These are phyloP conservation scores for Erithacus rubecula DNA, from an alignment of 2,797 vertebrate genomes.

Conservation along the genomic window DNA sequence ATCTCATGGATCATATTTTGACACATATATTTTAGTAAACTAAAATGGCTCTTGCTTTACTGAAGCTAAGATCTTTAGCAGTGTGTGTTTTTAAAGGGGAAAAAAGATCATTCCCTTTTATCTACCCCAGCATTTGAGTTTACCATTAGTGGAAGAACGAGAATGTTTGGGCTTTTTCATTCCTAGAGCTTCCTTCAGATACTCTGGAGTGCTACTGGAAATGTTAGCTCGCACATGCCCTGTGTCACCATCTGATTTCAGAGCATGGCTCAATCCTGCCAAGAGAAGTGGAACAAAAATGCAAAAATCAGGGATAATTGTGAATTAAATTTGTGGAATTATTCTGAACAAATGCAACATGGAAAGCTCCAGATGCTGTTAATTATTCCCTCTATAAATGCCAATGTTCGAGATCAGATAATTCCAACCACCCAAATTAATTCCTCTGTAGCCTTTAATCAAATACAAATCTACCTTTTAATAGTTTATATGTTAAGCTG, in stretches of 20 bases:
- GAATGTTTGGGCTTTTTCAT: conserved; percentile 80
- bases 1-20: neutral
- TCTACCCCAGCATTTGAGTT: neutral
- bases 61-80: neutral
- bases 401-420: neutral
- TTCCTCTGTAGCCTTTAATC: neutral
- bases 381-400: conserved; percentile 6
- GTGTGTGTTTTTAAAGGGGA: neutral
- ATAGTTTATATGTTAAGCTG: neutral
- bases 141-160: conserved; percentile 79
- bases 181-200: conserved; percentile 82
- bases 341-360: neutral
- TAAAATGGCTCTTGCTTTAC: neutral
- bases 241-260: conserved; percentile 70
- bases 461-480: neutral
- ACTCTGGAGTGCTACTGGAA: conserved; percentile 72
- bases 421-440: conserved; percentile 2
- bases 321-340: neutral
- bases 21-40: neutral
- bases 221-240: conserved; percentile 14
- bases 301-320: neutral
- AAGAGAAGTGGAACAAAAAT: conserved; percentile 10
- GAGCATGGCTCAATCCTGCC: conserved; percentile 68
- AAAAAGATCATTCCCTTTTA: neutral
- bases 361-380: conserved; percentile 31